A percentile compares a stretch with the other conserved stretches of the same genome.
Evolutionary conservation across 1,140 invertebrate genomes (phyloP).

Genomic region (Eubasilissa regina): DNA sequence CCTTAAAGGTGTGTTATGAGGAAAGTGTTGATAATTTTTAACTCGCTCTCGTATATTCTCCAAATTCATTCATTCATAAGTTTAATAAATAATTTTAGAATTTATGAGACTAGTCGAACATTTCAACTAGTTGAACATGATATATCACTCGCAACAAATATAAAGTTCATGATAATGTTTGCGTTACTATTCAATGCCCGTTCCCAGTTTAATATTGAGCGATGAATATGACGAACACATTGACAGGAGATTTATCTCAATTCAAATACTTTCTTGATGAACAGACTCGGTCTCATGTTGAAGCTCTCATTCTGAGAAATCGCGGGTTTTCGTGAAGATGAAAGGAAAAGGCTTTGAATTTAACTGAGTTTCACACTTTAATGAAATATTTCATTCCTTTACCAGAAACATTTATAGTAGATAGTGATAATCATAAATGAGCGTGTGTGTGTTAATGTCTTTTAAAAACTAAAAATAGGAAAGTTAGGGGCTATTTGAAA

Average conservation of each 20-base stretch:
- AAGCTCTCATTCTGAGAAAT: conserved; percentile 5
- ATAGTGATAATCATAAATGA: too few relatives aligned
- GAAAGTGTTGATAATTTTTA: too few relatives aligned
- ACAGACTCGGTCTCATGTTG: neutral
- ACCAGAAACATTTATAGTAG: too few relatives aligned
- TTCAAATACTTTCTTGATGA: conserved; percentile 18
- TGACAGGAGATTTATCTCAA: conserved; percentile 40
- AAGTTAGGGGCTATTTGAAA: too few relatives aligned
- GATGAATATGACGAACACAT: conserved; percentile 3
- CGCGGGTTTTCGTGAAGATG: neutral
- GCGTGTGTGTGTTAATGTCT: too few relatives aligned
- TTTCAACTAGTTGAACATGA: neutral
- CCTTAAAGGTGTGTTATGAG: too few relatives aligned
- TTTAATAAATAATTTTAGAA: neutral
- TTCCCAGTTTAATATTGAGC: conserved; percentile 24
- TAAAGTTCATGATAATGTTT: conserved; percentile 1
- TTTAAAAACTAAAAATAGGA: too few relatives aligned
- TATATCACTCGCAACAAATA: conserved; percentile 5
- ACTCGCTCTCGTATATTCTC: too few relatives aligned
- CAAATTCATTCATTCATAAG: too few relatives aligned
- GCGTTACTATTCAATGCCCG: conserved; percentile 11
- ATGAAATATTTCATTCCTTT: conserved; percentile 13
- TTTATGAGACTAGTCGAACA: conserved; percentile 2
- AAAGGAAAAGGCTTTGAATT: conserved; percentile 12
- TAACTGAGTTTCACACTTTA: neutral